Conservation (phyloP, 1,140 invertebrate species). For the Probaryconus sp. region DNA sequence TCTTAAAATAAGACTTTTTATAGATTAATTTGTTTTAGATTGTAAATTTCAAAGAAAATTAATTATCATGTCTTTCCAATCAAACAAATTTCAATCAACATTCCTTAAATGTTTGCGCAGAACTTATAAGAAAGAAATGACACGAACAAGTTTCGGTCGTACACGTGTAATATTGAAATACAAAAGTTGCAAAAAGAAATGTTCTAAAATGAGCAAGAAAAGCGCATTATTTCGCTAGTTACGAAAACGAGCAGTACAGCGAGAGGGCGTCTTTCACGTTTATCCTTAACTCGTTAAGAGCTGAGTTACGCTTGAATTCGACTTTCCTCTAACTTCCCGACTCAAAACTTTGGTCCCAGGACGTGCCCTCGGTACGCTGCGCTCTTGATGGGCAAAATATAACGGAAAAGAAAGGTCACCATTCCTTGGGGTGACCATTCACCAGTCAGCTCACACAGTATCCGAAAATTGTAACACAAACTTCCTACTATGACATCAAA, state of each 20-base stretch:
- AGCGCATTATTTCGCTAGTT: conserved; percentile 57
- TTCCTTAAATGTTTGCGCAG: too few species aligned
- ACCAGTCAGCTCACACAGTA: conserved; percentile 48
- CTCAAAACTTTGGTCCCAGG: conserved; percentile 59
- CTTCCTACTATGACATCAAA: conserved; percentile 43
- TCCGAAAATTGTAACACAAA: conserved; percentile 54
- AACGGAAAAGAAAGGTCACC: conserved; percentile 51
- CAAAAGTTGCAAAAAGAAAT: conserved; percentile 34
- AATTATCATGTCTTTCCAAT: too few species aligned
- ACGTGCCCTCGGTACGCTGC: conserved; percentile 44
- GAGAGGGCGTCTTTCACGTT: conserved; percentile 51
- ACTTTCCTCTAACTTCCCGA: conserved; percentile 57
- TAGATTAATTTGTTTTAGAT: too few species aligned
- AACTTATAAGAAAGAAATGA: too few species aligned
- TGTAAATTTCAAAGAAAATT: too few species aligned
- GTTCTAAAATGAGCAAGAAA: conserved; percentile 26
- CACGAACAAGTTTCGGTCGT: conserved; percentile 29
- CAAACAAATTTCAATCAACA: too few species aligned
- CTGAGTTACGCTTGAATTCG: conserved; percentile 54
- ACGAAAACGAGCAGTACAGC: conserved; percentile 44
- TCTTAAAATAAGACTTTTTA: too few species aligned
- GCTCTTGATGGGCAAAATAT: conserved; percentile 52
- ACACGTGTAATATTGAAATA: conserved; percentile 19
- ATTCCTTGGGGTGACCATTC: conserved; percentile 52
- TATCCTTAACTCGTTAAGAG: conserved; percentile 64